Percentiles rank a stretch among this genome's conserved stretches.
Evolutionary conservation across 2,113 vertebrate species (phyloP).

Genomic region (Stegostoma tigrinum): DNA sequence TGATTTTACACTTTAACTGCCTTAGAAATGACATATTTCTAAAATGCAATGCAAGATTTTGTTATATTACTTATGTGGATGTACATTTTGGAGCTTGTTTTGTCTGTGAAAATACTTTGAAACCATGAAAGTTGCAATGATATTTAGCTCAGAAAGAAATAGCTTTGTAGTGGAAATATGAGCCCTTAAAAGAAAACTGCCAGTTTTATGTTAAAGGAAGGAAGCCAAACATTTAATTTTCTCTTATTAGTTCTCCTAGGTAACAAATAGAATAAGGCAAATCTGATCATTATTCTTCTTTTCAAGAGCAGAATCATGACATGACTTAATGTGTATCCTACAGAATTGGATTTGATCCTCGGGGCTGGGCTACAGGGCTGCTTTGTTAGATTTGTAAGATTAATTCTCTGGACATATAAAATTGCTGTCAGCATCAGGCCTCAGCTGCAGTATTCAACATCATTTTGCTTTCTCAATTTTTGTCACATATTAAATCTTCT

Average conservation of each 20-base stretch:
- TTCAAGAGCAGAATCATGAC: slow-evolving; percentile 77
- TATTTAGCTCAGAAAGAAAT: not conserved
- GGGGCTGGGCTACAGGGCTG: slow-evolving; percentile 66
- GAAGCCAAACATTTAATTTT: slow-evolving; percentile 39
- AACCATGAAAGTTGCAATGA: slow-evolving; percentile 5
- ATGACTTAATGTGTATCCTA: slow-evolving; percentile 78
- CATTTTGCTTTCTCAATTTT: slow-evolving; percentile 60
- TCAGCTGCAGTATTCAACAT: slow-evolving; percentile 53
- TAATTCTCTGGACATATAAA: slow-evolving; percentile 72
- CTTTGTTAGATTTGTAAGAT: slow-evolving; percentile 71
- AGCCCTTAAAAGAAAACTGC: not conserved
- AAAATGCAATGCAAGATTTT: not conserved
- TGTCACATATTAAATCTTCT: slow-evolving; percentile 63
- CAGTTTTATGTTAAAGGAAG: not conserved
- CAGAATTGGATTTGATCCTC: slow-evolving; percentile 85
- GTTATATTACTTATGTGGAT: not conserved
- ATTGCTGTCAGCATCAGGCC: slow-evolving; percentile 62
- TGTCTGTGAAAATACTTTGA: not conserved
- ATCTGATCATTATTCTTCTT: slow-evolving; percentile 70
- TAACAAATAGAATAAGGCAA: slow-evolving; percentile 48
- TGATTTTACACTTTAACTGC: not conserved
- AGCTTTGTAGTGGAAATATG: not conserved
- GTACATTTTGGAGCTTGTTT: not conserved
- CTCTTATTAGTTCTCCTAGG: slow-evolving; percentile 50
- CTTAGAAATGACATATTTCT: slow-evolving; percentile 12